Conservation (phyloP, 2,888 invertebrate species). For the Loripinus fragilis region DNA sequence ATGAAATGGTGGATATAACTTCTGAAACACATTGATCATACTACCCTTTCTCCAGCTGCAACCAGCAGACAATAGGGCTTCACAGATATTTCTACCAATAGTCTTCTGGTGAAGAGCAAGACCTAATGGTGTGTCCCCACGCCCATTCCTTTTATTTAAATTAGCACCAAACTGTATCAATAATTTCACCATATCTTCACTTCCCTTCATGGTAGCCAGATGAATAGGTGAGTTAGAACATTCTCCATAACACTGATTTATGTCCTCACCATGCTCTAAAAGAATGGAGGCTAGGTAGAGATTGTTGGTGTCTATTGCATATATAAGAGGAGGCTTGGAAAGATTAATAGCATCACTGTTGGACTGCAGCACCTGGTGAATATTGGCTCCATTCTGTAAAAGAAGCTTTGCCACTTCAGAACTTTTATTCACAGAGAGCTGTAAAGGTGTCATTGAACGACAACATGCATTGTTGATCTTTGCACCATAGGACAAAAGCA, state of each 20-base stretch:
- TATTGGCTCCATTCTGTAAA: conserved; percentile 65
- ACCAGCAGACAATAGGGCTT: conserved; percentile 56
- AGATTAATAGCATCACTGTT: conserved; percentile 43
- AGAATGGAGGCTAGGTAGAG: conserved; percentile 57
- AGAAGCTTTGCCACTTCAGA: conserved; percentile 61
- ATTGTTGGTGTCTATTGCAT: conserved; percentile 62
- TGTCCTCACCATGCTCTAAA: conserved; percentile 65
- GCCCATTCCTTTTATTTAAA: conserved; percentile 57
- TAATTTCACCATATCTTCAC: conserved; percentile 59
- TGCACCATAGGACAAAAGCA: conserved; percentile 59
- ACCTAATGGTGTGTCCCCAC: conserved; percentile 62
- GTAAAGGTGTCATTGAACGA: conserved; percentile 60
- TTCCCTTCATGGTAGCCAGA: conserved; percentile 55
- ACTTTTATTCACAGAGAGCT: conserved; percentile 65
- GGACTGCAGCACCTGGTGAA: conserved; percentile 57
- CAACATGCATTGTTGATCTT: conserved; percentile 63
- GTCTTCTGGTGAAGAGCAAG: conserved; percentile 48
- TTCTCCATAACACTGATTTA: conserved; percentile 62
- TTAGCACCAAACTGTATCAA: conserved; percentile 64
- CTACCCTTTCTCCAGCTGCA: conserved; percentile 58
- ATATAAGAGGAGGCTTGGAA: conserved; percentile 57
- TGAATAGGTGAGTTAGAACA: conserved; percentile 59
- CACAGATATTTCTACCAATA: conserved; percentile 38
- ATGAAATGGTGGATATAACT: conserved; percentile 62
- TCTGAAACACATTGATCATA: conserved; percentile 58